Conservation (phyloP, 1,140 invertebrate species). For the Drosophila carrolli region DNA sequence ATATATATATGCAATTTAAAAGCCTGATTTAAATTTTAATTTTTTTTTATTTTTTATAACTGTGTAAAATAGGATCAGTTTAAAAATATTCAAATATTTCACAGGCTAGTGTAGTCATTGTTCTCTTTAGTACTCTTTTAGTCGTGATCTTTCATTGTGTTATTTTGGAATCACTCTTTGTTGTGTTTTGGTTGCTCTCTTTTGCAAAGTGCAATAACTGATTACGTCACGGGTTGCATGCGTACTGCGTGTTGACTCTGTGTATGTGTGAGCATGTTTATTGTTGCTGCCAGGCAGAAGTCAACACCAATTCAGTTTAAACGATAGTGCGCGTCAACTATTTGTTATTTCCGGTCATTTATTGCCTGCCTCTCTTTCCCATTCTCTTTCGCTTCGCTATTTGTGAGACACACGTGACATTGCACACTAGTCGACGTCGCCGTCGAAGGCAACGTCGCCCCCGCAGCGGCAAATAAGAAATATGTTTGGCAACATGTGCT, state of each 20-base stretch:
- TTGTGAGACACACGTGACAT: conserved; percentile 27
- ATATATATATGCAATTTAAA: too few relatives aligned
- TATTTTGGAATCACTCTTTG: not conserved
- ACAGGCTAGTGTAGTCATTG: not conserved
- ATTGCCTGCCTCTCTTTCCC: conserved; percentile 16
- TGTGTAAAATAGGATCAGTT: not conserved
- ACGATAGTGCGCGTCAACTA: conserved; percentile 53
- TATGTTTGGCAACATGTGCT: conserved; percentile 31
- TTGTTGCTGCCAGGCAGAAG: conserved; percentile 1
- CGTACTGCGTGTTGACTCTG: conserved; percentile 10
- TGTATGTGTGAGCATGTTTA: conserved; percentile 1
- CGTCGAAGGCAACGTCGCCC: conserved; percentile 3
- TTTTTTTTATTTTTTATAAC: too few relatives aligned
- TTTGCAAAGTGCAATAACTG: conserved; percentile 41
- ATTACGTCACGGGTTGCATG: conserved; percentile 57
- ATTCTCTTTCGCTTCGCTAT: not conserved
- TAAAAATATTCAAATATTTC: not conserved
- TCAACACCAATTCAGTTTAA: conserved; percentile 3
- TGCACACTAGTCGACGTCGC: conserved; percentile 7
- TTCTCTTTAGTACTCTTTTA: conserved; percentile 11
- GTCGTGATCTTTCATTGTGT: conserved; percentile 4
- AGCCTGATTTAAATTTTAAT: too few relatives aligned
- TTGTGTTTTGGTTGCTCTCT: conserved; percentile 6
- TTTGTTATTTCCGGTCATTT: conserved; percentile 75
- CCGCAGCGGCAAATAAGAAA: conserved; percentile 1